phyloP scores from a whole-genome alignment of 2,797 vertebrate genomes.

The Ctenopoma multispine region DNA sequence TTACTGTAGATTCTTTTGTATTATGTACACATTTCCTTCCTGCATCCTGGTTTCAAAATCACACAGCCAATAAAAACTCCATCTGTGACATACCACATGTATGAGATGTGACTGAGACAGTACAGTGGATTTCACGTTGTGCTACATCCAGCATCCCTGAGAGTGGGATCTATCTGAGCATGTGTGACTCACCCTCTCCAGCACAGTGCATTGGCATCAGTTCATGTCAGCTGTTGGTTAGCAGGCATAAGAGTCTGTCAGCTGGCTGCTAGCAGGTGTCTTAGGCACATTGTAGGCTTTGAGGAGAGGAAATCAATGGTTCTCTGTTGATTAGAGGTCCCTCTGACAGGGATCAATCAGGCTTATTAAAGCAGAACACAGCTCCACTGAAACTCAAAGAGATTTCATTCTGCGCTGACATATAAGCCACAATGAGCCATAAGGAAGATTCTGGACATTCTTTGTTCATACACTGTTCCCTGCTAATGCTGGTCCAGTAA shows the following conservation, averaged over 20 bases:
- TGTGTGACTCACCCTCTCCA: constrained; percentile 74
- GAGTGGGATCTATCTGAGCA: constrained; percentile 68
- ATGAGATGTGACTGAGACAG: constrained; percentile 75
- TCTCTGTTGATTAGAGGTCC: constrained; percentile 73
- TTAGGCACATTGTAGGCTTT: constrained; percentile 68
- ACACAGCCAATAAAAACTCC: constrained; percentile 54
- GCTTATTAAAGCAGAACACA: constrained; percentile 37
- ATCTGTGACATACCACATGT: constrained; percentile 75
- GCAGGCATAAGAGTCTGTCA: constrained; percentile 79
- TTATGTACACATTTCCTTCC: constrained; percentile 26
- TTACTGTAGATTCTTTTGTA: constrained; percentile 8
- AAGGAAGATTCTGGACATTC: constrained; percentile 34
- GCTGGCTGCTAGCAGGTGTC: constrained; percentile 81
- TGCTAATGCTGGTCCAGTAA: constrained; percentile 32
- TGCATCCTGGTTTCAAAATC: constrained; percentile 66
- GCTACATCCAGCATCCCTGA: constrained; percentile 57
- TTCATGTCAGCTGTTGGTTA: constrained; percentile 79
- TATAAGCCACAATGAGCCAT: constrained; percentile 39
- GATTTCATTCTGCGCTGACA: constrained; percentile 46
- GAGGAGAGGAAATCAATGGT: constrained; percentile 75
- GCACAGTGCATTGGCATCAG: constrained; percentile 74
- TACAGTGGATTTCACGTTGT: constrained; percentile 69
- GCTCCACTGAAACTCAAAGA: constrained; percentile 25
- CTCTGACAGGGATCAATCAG: constrained; percentile 71
- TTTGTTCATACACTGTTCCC: constrained; percentile 33